Base-by-base conservation (phyloP, 2,113 vertebrate species). In the Actinemys pallida region DNA sequence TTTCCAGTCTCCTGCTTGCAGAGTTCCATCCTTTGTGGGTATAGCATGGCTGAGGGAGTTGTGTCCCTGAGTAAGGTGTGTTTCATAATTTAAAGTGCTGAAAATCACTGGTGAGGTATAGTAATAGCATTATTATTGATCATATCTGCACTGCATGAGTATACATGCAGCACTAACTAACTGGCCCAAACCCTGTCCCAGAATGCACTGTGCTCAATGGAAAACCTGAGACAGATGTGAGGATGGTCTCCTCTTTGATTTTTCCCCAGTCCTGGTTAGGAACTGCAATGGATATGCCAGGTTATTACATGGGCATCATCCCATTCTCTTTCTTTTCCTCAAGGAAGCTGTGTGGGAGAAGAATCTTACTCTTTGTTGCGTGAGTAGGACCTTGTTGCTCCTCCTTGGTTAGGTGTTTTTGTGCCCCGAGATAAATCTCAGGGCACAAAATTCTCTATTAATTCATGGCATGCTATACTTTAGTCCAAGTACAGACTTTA, bases 101-200 rank as follows among this genome's bases (percentile, higher is more conserved):
- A 72, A 90, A 93, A 39, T 54, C 47, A 47, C 6, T 69, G 69
- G 29, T 90, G 72, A 88, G 81, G 10, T 83, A 8, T 25, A 87
- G 20, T n/a, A 24, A 1, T 65, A 72, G 8, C 0, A 0, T 72
- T 84, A 0, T 78, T 84, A 78, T n/a, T 1, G 0, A 57, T 75
- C 8, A 2, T 11, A 45, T 72, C 5, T 76, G 89, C 94, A 79
- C 25, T 35, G 6, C 52, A 25, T 89, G 24, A 69, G 3, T 75
- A n/a, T 79, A 87, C 54, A 47, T 25, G 16, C 47, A 89, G 19
- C 3, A 81, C 8, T 49, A 83, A 80, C 2, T 84, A 85, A 29
- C 56, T 56, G 53, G 49, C 89, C 45, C 35, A 92, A 91, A 75
- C 25, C 53, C n/a, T 65, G 12, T 35, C 25, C 3, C 69, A 50